These are phyloP conservation scores for Acleris literana DNA, from an alignment of 2,888 invertebrate genomes.

Conservation along the genomic window DNA sequence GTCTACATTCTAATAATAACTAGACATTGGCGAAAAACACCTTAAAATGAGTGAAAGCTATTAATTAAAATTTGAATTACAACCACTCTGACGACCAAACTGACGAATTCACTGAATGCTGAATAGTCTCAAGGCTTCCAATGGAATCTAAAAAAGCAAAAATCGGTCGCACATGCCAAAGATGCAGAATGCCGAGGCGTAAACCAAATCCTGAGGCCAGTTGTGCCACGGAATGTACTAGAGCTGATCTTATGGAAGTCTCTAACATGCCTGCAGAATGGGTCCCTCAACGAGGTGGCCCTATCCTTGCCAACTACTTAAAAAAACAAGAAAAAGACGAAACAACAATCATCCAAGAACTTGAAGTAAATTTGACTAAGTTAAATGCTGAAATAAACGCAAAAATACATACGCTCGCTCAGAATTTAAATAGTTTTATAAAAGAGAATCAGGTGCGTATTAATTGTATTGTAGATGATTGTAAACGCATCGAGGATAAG, in stretches of 20 bases:
- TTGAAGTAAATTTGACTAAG: constrained; percentile 47
- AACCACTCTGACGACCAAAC: too few relatives aligned
- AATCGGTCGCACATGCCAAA: too few relatives aligned
- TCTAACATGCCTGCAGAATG: constrained; percentile 53
- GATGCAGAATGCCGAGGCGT: too few relatives aligned
- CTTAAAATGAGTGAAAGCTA: too few relatives aligned
- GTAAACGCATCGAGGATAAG: constrained; percentile 28
- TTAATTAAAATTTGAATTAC: too few relatives aligned
- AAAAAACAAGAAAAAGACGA: constrained; percentile 58
- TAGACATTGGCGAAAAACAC: too few relatives aligned
- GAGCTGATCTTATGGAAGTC: constrained; percentile 51
- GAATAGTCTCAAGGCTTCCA: too few relatives aligned
- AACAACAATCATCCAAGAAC: constrained; percentile 46
- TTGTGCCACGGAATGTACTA: too few relatives aligned
- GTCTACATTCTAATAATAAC: too few relatives aligned
- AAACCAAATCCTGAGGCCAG: too few relatives aligned
- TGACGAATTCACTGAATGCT: too few relatives aligned
- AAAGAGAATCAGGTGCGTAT: constrained; percentile 58
- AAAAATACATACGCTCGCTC: constrained; percentile 57
- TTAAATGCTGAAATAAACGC: constrained; percentile 57
- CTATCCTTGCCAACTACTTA: constrained; percentile 61
- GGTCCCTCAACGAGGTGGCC: constrained; percentile 50
- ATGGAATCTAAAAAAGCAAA: too few relatives aligned
- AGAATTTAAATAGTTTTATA: constrained; percentile 56
- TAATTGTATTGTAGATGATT: constrained; percentile 51